These are phyloP conservation scores for Petrocephalus schoutedeni DNA, from an alignment of 2,797 vertebrate genomes.

Conservation along the genomic window DNA sequence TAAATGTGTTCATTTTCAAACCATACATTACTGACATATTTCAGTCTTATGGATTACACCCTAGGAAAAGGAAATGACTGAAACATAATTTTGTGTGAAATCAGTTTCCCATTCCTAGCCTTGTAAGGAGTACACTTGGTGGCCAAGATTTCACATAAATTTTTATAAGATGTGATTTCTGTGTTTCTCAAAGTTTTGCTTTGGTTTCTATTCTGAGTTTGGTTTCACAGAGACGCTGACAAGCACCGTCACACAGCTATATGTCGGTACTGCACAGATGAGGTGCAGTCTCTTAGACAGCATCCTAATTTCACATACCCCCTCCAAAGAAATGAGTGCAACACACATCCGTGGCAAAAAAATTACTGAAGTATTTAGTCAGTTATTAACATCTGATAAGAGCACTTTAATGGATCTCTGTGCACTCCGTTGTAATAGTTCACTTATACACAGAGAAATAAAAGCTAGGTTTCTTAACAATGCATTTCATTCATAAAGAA, in stretches of 20 bases:
- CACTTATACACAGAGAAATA: conserved; percentile 16
- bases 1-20: neutral
- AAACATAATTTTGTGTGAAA: conserved; percentile 6
- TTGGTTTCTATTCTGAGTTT: neutral
- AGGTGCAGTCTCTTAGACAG: neutral
- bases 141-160: neutral
- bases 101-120: neutral
- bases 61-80: neutral
- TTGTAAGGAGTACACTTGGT: neutral
- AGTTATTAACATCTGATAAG: conserved; percentile 13
- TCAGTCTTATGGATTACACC: neutral
- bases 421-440: neutral
- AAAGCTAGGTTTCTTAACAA: conserved; percentile 5
- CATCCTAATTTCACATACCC: neutral
- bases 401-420: neutral
- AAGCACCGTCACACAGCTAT: neutral
- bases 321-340: neutral
- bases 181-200: neutral
- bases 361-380: neutral
- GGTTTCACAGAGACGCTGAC: neutral
- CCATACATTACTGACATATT: neutral
- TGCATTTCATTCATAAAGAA: neutral
- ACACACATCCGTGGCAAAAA: neutral
- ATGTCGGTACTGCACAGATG: neutral
- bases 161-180: neutral